Evolutionary conservation across 1,140 invertebrate genomes (phyloP).

Genomic region (Drosophila takahashii): DNA sequence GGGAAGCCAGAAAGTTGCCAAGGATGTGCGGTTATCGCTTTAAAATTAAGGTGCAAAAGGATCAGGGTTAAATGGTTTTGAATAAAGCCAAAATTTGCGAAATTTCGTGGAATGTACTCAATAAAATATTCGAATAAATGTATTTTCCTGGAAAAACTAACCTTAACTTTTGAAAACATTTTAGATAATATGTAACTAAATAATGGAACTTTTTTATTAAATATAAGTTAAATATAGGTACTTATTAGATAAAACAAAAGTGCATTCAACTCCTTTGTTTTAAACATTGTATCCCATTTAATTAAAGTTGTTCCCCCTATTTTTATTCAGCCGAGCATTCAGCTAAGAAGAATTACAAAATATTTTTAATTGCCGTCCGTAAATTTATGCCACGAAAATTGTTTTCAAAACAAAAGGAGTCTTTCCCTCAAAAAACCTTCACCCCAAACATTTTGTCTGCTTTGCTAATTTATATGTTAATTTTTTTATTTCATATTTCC

Average conservation of each 20-base stretch:
- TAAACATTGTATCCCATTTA: constrained; percentile 34
- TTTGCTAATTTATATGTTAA: constrained; percentile 69
- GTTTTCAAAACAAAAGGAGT: constrained; percentile 55
- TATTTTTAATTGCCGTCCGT: constrained; percentile 52
- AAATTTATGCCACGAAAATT: constrained; percentile 56
- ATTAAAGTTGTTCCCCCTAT: constrained; percentile 21
- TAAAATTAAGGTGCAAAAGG: constrained; percentile 19
- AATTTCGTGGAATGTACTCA: too few species aligned
- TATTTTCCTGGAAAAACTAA: too few species aligned
- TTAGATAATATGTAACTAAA: too few species aligned
- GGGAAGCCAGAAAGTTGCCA: constrained; percentile 56
- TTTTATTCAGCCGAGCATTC: not conserved
- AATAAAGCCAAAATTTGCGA: not conserved
- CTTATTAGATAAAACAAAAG: too few species aligned
- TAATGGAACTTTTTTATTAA: too few species aligned
- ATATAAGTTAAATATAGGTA: too few species aligned
- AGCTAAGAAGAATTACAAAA: constrained; percentile 43
- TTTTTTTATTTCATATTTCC: constrained; percentile 61
- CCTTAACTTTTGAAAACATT: too few species aligned
- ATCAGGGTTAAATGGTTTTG: not conserved
- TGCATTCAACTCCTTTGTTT: too few species aligned
- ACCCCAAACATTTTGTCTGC: constrained; percentile 45
- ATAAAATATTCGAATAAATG: too few species aligned
- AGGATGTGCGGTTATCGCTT: constrained; percentile 17
- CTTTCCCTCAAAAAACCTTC: not conserved